Evolutionary conservation across 2,113 vertebrate species (phyloP), one percentile per base, ranked within the genome.

Genomic region (Psilopogon haemacephalus): DNA sequence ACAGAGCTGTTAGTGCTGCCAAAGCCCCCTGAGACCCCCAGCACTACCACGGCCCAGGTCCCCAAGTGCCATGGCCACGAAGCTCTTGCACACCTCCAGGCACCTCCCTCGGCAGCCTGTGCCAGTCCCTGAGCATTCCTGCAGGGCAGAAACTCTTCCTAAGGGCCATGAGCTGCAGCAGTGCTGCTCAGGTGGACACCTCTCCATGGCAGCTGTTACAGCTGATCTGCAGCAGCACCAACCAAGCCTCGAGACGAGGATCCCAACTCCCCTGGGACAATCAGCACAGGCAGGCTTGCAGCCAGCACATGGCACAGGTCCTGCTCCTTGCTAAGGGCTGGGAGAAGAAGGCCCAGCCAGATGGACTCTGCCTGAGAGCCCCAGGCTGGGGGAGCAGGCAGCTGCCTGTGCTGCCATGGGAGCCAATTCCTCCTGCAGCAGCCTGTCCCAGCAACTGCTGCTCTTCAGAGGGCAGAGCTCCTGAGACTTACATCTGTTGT

Each of bases 401-500:
- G 64, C 83, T 84, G 32, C 44, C 48, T 23, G 46, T 4, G 6
- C 44, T 17, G 10, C 75, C 21, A 76, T 18, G 37, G 4, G 4
- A 63, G 54, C 11, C 56, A 58, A 70, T 72, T 17, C 20, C 74
- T 54, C 19, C 9, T 59, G 44, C 50, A 32, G 5, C 76, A 67
- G n/a, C 55, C 64, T 73, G 38, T 68, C 76, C 58, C 40, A 87
- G 0, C 26, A 56, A 50, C 28, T n/a, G 40, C 54, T 84, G 62
- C 54, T 86, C 40, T 28, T 44, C 54, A 58, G 58, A 58, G 44
- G 38, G 38, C 62, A 62, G 26, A 85, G 42, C 55, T 37, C 0
- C 3, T 0, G 2, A 32, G 9, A 94, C 99, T 98, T 90, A 99
- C 99, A 99, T 96, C 99, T 98, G 96, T 99, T 99, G 96, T 99